Conservation (phyloP, 2,113 vertebrate species). For the Crocuta crocuta region DNA sequence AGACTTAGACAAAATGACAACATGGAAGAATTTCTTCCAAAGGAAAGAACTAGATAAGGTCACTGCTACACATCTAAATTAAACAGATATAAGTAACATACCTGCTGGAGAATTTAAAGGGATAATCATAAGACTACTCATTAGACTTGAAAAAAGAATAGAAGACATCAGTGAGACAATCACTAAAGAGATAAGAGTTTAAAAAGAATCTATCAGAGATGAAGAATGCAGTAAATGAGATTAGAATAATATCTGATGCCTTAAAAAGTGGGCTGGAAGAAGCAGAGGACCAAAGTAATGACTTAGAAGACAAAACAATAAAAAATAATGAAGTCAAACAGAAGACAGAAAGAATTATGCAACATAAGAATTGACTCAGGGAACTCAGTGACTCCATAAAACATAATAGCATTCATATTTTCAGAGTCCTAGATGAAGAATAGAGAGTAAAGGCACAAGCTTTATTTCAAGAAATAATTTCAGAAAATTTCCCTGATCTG, state of each 20-base stretch:
- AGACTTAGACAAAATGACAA: neutral
- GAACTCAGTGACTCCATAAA: neutral
- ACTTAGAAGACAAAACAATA: neutral
- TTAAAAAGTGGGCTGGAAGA: neutral
- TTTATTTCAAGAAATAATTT: neutral
- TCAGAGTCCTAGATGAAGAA: neutral
- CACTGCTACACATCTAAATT: too few relatives aligned
- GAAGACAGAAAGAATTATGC: neutral
- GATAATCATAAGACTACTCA: neutral
- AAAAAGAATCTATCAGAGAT: neutral
- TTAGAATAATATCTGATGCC: neutral
- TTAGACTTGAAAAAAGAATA: neutral
- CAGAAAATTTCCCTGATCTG: neutral
- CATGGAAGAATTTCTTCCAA: neutral
- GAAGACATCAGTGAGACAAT: neutral
- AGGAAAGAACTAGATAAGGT: neutral
- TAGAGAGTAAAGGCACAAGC: neutral
- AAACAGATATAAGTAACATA: neutral
- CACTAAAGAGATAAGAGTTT: neutral
- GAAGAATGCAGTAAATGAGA: neutral
- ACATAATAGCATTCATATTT: neutral
- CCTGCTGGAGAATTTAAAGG: neutral
- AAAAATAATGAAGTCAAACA: neutral
- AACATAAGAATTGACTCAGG: neutral
- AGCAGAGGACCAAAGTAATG: neutral